Base-by-base conservation (phyloP, 2,888 invertebrate species). In the Pycnomerus fuliginosus region DNA sequence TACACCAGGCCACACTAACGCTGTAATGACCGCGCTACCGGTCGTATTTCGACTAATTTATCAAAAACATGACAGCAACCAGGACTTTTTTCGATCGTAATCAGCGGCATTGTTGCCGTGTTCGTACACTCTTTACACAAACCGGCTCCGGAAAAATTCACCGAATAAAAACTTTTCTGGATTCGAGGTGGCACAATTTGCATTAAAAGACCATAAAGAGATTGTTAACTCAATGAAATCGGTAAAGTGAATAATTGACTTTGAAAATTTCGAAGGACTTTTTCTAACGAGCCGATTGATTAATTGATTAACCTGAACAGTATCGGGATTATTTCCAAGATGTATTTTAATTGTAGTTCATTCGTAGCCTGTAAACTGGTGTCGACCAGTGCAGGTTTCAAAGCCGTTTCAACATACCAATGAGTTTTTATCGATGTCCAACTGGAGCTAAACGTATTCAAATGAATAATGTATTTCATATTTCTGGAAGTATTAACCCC, bases 11-110 rank as follows among this genome's bases (percentile, higher is more conserved):
- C 48, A 47, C 53, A 58, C 55, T 65, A 64, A 65, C 60, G 53
- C 54, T 55, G 57, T 67, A 67, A 67, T 68, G 60, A 67, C 65
- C 65, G 63, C 55, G 62, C 67, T 68, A 68, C 68, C 68, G 66
- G 64, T 64, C 53, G 58, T 47, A 60, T 58, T 62, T 59, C 56
- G 60, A 25, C 33, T 62, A 61, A 64, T 64, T 61, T 57, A 63
- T 64, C 63, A 64, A 56, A 56, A 50, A 50, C 39, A 33, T 58
- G 61, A 61, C 61, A 56, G 59, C 53, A 38, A 52, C 30, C 15
- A 35, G 48, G 50, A 44, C 40, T 28, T 28, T 42, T 42, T 52
- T 48, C 20, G n/a, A n/a, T n/a, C n/a, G n/a, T n/a, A n/a, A n/a
- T n/a, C n/a, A n/a, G n/a, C n/a, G n/a, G n/a, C n/a, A n/a, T n/a